These are phyloP conservation scores for Morinoia aosen DNA, from an alignment of 2,888 invertebrate species.

Conservation along the genomic window DNA sequence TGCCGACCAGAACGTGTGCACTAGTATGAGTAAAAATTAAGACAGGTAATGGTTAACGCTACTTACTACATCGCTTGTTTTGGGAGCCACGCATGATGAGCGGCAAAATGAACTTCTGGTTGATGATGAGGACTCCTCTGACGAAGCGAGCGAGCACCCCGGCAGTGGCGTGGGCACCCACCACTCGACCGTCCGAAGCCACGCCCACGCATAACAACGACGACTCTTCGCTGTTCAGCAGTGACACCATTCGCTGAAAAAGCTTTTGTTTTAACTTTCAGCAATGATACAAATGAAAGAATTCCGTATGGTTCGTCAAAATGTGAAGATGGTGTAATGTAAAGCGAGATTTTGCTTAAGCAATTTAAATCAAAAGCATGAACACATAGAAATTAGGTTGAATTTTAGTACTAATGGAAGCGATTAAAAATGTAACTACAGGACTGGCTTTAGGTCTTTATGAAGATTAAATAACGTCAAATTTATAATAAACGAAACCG, in stretches of 20 bases:
- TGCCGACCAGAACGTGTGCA: no score
- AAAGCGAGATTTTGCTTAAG: no score
- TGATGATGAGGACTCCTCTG: slow-evolving; percentile 20
- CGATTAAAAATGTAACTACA: no score
- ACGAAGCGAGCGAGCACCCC: slow-evolving; percentile 30
- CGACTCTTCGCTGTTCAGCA: slow-evolving; percentile 7
- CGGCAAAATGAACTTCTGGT: not conserved
- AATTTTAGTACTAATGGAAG: no score
- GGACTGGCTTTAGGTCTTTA: no score
- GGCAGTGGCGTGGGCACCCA: not conserved
- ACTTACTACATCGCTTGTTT: not conserved
- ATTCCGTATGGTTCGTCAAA: no score
- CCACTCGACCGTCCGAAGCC: not conserved
- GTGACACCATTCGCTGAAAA: not conserved
- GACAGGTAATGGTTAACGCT: not conserved
- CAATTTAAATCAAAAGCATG: no score
- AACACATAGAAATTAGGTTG: no score
- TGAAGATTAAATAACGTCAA: no score
- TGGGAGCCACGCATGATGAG: not conserved
- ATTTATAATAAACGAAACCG: no score
- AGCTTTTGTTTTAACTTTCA: not conserved
- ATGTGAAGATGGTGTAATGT: no score
- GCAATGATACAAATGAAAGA: not conserved
- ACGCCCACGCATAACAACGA: not conserved
- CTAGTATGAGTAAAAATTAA: not conserved